phyloP scores from a whole-genome alignment of 2,113 vertebrate genomes.

The Eulemur rufifrons region DNA sequence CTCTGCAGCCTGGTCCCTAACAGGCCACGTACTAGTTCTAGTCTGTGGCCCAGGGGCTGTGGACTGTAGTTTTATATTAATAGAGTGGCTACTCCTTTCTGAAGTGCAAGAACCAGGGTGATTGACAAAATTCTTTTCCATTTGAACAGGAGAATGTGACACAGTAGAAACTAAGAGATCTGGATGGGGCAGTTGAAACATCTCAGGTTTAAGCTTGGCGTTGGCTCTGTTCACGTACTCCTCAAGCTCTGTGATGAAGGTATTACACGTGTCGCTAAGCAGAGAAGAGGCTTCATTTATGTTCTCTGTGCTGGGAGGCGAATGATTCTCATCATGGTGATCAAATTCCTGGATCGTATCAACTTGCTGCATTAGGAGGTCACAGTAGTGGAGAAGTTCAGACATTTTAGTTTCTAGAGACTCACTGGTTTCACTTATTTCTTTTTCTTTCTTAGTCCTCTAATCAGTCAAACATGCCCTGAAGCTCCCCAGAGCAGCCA shows the following conservation, averaged over 20 bases:
- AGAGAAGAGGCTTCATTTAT: conserved; percentile 93
- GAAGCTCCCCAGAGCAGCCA: conserved; percentile 90
- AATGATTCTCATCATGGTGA: conserved; percentile 83
- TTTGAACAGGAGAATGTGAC: conserved; percentile 91
- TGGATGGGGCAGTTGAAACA: conserved; percentile 85
- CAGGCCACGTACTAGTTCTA: too few relatives aligned
- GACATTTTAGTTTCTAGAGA: conserved; percentile 99
- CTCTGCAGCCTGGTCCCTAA: too few relatives aligned
- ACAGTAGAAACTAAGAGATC: conserved; percentile 90
- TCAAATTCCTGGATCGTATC: conserved; percentile 92
- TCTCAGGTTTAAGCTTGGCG: conserved; percentile 93
- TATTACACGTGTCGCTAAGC: conserved; percentile 96
- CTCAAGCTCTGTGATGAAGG: conserved; percentile 96
- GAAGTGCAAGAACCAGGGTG: conserved; percentile 86
- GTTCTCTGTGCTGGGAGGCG: conserved; percentile 87
- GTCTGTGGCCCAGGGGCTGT: too few relatives aligned
- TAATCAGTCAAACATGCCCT: conserved; percentile 90
- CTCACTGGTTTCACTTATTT: conserved; percentile 92
- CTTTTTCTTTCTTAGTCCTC: conserved; percentile 91
- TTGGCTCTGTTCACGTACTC: conserved; percentile 98
- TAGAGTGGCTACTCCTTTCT: conserved; percentile 76
- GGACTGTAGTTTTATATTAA: too few relatives aligned
- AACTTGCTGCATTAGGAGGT: conserved; percentile 94
- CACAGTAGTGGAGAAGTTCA: conserved; percentile 97
- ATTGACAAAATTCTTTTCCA: conserved; percentile 90